These are phyloP conservation scores for Chaetodon trifasciatus DNA, from an alignment of 2,797 vertebrate genomes.

Conservation along the genomic window DNA sequence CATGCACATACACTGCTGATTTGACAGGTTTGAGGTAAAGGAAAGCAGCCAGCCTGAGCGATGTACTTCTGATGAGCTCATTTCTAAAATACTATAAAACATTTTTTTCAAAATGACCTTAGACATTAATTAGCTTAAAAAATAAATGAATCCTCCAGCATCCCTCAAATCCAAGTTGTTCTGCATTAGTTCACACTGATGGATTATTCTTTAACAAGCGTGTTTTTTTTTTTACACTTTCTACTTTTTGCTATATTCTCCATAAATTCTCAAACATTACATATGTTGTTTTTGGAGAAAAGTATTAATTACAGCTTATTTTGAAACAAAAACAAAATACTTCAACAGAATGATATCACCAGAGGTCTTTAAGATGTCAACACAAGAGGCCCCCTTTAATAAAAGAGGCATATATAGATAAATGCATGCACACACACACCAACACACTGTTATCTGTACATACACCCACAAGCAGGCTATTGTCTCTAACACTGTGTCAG, in stretches of 20 bases:
- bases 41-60: conserved; percentile 34
- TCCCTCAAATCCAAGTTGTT: not conserved
- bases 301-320: not conserved
- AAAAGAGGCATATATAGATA: conserved; percentile 18
- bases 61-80: conserved; percentile 53
- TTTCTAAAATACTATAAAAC: conserved; percentile 11
- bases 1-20: conserved; percentile 42
- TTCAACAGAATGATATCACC: conserved; percentile 24
- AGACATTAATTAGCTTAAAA: not conserved
- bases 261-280: not conserved
- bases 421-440: not conserved
- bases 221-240: not conserved
- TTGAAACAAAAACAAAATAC: conserved; percentile 9
- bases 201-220: not conserved
- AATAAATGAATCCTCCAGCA: not conserved
- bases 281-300: not conserved
- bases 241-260: not conserved
- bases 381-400: conserved; percentile 11
- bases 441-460: not conserved
- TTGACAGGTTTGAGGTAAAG: conserved; percentile 58
- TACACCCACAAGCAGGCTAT: conserved; percentile 3
- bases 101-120: conserved; percentile 4
- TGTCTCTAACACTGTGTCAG: conserved; percentile 32
- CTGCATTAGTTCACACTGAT: not conserved
- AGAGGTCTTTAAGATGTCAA: conserved; percentile 10